Conservation (phyloP, 1,140 invertebrate genomes). For the Odontomachus brunneus region DNA sequence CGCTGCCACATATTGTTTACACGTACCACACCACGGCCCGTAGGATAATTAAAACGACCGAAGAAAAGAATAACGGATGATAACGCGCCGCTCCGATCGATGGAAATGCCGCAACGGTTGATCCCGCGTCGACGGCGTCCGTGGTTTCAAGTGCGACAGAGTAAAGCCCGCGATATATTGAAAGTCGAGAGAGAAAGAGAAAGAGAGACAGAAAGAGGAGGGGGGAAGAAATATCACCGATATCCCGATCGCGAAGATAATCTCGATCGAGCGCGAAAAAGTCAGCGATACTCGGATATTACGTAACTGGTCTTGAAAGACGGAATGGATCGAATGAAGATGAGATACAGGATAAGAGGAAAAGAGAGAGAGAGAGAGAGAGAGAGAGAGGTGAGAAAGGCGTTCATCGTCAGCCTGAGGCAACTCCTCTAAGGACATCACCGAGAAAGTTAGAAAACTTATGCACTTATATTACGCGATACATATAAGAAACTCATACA, state of each 20-base stretch:
- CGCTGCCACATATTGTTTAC: slow-evolving; percentile 43
- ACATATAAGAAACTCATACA: no score
- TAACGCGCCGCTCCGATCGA: background rate
- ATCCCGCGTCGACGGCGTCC: background rate
- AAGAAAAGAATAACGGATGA: slow-evolving; percentile 12
- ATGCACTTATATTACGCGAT: slow-evolving; percentile 1
- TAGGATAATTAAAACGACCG: slow-evolving; percentile 51
- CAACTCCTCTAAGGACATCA: slow-evolving; percentile 18
- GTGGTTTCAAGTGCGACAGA: no score
- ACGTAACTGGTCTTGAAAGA: slow-evolving; percentile 75
- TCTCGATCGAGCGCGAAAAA: slow-evolving; percentile 77
- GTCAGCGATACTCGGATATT: slow-evolving; percentile 82
- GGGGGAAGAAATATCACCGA: background rate
- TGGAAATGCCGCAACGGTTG: background rate
- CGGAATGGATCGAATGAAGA: background rate
- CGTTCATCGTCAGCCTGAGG: slow-evolving; percentile 10
- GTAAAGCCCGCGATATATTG: background rate
- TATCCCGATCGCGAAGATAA: background rate
- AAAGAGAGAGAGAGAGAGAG: slow-evolving; percentile 1
- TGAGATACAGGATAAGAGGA: background rate
- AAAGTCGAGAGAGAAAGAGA: background rate
- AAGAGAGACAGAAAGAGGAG: no score
- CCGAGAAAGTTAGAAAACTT: slow-evolving; percentile 33
- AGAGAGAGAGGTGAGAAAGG: background rate
- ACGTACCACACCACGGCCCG: slow-evolving; percentile 11